Evolutionary conservation across 2,113 vertebrate genomes (phyloP).

Genomic region (Perccottus glenii): DNA sequence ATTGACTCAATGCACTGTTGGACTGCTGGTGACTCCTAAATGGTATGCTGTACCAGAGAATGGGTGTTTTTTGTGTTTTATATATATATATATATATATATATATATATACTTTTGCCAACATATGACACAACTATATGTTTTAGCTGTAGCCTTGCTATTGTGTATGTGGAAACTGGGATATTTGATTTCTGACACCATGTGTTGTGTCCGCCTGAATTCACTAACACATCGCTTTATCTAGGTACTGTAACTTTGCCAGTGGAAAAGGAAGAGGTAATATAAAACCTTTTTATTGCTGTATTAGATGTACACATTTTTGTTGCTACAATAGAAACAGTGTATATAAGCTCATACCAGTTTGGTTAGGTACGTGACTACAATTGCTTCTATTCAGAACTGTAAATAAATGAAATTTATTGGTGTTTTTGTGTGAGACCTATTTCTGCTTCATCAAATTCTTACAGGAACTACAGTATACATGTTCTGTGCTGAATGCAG

Average conservation of each 20-base stretch:
- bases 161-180: conserved; percentile 13
- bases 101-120: too few relatives aligned
- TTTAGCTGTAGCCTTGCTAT: background rate
- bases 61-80: background rate
- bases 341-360: too few relatives aligned
- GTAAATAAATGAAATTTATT: too few relatives aligned
- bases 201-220: background rate
- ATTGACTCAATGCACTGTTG: conserved; percentile 19
- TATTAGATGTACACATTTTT: background rate
- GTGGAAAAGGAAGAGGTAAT: background rate
- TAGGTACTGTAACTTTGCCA: background rate
- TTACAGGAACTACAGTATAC: background rate
- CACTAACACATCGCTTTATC: too few relatives aligned
- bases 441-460: background rate
- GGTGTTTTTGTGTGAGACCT: background rate
- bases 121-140: conserved; percentile 5
- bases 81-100: too few relatives aligned
- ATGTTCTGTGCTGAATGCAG: conserved; percentile 1
- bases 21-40: conserved; percentile 12
- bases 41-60: background rate
- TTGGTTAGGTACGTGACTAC: too few relatives aligned
- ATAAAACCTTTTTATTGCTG: background rate
- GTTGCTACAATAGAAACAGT: too few relatives aligned
- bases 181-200: background rate
- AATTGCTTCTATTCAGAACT: too few relatives aligned